Evolutionary conservation across 2,888 invertebrate species (phyloP), one percentile per base, ranked within the genome.

Genomic region (Dascillus cervinus): DNA sequence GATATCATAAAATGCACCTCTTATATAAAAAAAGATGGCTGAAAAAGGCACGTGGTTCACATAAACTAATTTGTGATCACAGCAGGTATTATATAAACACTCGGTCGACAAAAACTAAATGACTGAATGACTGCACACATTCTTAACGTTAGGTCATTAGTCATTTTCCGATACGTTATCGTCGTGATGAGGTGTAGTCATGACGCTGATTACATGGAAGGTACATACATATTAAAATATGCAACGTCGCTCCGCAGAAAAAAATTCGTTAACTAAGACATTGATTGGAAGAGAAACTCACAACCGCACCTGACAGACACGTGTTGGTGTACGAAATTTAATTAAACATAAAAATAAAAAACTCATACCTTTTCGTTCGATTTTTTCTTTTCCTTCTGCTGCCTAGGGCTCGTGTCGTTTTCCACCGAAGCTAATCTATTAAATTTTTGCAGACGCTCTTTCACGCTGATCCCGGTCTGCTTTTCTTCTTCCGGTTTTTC

Each of bases 391-490:
- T 56, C 53, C 34, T 57, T 70, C 39, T 62, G 62, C 36, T 64
- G 67, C 26, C 67, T 64, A 20, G 74, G 69, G 48, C 75, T 73
- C 39, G 73, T 60, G 4, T 71, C 67, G 57, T 76, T 76, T 55
- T 80, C 78, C 53, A 90, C 86, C 0, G 87, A 89, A 30, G 90
- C 90, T 75, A 92, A 79, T 47, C 86, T 76, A 64, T 95, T 92
- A 61, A 94, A 89, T 67, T 90, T 90, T 67, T 87, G 84, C 54
- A 88, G 89, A 38, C 90, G 75, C 62, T 95, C 94, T 58, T 87
- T 90, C 5, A 95, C 94, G 52, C 89, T 91, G 41, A 91, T 78
- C n/a, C n/a, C n/a, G 52, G 79, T 73, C 49, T 77, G 75, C 50
- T 77, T 77, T 37, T 65, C 69, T 12, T 69, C 70, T 11, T 41